Evolutionary conservation across 2,888 invertebrate genomes (phyloP), one percentile per base, ranked within the genome.

Genomic region (Dicyrtoma fusca): DNA sequence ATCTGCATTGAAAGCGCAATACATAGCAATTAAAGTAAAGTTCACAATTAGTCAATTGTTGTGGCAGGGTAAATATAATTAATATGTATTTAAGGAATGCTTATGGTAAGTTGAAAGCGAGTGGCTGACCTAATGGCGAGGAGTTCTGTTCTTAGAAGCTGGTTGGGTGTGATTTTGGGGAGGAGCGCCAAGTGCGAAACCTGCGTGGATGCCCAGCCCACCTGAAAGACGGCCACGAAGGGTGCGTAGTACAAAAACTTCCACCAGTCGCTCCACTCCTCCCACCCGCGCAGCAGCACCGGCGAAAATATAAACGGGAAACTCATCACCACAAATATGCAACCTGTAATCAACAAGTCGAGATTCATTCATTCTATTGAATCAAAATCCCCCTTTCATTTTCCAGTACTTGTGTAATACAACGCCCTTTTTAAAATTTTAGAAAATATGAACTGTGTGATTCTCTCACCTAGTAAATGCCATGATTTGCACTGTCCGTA

Each of bases 131-230:
- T 88, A 68, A 91, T 87, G 42, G 92, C 91, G 69, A 91, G 91
- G 42, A 93, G 86, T 82, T 90, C 90, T 10, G 90, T 90, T 77
- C 93, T 86, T 77, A 91, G 90, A 75, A 89, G 88, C 76, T 91
- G 89, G 81, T 89, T 88, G 42, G 89, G 88, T 1, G 92, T 89
- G 53, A 93, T 84, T 82, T 92, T 91, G 0, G 95, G 93, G 81
- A 95, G 94, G 62, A 95, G 86, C 17, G 95, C 91, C 74, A 96
- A 86, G 83, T 96, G 95, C 23, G 94, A 93, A 81, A 96, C 94
- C 85, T 95, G 95, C 0, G 92, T 91, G 0, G 92, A 86, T 4
- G 95, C 95, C 95, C 95, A 95, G 17, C 95, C 95, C 84, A 95
- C 92, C 87, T 95, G 95, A 83, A 94, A 94, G 82, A 95, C 89